Evolutionary conservation across 2,888 invertebrate genomes (phyloP).

Genomic region (Dasysyrphus albostriatus): DNA sequence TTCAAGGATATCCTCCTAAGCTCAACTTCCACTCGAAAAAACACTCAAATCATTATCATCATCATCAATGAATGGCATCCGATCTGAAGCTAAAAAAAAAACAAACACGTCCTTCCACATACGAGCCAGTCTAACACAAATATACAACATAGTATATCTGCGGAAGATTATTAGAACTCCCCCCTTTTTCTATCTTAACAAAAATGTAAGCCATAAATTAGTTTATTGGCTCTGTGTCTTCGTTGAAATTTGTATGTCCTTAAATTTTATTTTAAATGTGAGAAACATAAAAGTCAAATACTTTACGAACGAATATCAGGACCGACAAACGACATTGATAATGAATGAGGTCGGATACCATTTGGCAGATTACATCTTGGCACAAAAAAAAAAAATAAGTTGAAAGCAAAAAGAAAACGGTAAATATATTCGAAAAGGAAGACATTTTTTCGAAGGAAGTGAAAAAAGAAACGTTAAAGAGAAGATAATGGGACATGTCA

Average conservation of each 20-base stretch:
- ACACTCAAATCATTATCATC: slow-evolving; percentile 33
- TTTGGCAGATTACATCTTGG: slow-evolving; percentile 55
- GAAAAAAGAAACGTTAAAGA: slow-evolving; percentile 38
- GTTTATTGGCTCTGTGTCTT: slow-evolving; percentile 35
- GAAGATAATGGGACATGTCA: slow-evolving; percentile 46
- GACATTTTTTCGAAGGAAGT: slow-evolving; percentile 37
- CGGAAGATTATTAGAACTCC: slow-evolving; percentile 33
- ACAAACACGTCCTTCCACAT: slow-evolving; percentile 1
- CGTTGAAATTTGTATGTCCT: slow-evolving; percentile 14
- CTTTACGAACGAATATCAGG: slow-evolving; percentile 30
- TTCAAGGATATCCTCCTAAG: slow-evolving; percentile 19
- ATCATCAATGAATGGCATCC: slow-evolving; percentile 34
- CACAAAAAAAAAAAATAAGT: slow-evolving; percentile 4
- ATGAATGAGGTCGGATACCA: slow-evolving; percentile 52
- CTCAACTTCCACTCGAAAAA: slow-evolving; percentile 23
- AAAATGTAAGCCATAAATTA: slow-evolving; percentile 38
- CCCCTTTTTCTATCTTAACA: neutral
- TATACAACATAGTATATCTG: neutral
- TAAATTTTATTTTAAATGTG: slow-evolving; percentile 19
- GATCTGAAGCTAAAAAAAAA: slow-evolving; percentile 1
- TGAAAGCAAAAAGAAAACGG: slow-evolving; percentile 10
- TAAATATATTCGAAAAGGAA: slow-evolving; percentile 38
- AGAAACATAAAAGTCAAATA: slow-evolving; percentile 22
- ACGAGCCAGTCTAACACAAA: too few relatives aligned
- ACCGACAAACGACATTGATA: slow-evolving; percentile 52